These are phyloP conservation scores for Microcaecilia unicolor DNA, from an alignment of 2,797 vertebrate species.

Conservation along the genomic window DNA sequence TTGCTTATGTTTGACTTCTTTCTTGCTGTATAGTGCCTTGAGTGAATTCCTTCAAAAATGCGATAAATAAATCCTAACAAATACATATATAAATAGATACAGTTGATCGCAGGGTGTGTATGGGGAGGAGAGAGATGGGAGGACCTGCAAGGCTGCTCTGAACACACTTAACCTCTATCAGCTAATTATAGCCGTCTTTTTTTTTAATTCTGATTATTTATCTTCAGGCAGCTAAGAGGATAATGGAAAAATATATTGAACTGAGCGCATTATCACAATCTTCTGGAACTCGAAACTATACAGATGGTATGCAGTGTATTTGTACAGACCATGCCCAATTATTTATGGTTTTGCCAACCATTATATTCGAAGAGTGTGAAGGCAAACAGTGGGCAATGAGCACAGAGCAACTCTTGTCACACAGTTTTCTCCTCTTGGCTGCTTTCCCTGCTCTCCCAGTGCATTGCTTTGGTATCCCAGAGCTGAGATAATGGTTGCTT, in stretches of 20 bases:
- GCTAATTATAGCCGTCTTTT: constrained; percentile 17
- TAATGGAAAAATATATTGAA: constrained; percentile 21
- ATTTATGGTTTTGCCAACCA: constrained; percentile 40
- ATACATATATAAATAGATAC: too few species aligned
- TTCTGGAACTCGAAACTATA: constrained; percentile 36
- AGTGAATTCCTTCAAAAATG: too few species aligned
- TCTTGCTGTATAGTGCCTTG: too few species aligned
- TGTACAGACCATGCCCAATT: constrained; percentile 33
- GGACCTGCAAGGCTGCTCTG: constrained; percentile 9
- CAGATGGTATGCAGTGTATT: constrained; percentile 48
- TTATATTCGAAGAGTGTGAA: constrained; percentile 37
- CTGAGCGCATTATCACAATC: constrained; percentile 36
- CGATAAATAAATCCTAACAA: too few species aligned
- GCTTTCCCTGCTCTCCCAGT: constrained; percentile 35
- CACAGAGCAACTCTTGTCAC: constrained; percentile 49
- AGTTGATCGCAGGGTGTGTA: background rate
- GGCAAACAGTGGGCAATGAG: constrained; percentile 41
- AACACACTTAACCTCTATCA: constrained; percentile 13
- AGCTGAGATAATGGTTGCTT: constrained; percentile 56
- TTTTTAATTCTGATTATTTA: constrained; percentile 27
- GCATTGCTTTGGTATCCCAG: constrained; percentile 44
- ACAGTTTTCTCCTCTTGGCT: constrained; percentile 45
- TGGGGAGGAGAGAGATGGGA: too few species aligned
- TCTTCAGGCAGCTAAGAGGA: constrained; percentile 19
- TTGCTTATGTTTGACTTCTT: too few species aligned